phyloP scores from a whole-genome alignment of 2,113 vertebrate genomes.

The Pseudopodoces humilis region DNA sequence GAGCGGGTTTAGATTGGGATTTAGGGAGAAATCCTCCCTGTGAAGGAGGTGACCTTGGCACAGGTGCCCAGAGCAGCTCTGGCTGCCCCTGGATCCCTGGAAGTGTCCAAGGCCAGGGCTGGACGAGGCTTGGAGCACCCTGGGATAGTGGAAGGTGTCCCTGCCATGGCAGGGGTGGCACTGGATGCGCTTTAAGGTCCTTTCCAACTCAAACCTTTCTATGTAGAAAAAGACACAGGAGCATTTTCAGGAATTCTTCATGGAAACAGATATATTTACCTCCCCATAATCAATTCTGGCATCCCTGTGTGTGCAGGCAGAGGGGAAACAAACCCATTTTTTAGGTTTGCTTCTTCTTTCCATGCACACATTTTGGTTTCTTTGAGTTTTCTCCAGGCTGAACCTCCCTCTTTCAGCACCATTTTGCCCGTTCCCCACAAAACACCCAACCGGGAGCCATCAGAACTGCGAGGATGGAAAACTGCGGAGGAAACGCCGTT shows the following conservation, averaged over 20 bases:
- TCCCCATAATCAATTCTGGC: not conserved
- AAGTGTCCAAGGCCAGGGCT: fast-evolving
- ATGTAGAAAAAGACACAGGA: fast-evolving
- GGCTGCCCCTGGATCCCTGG: not conserved
- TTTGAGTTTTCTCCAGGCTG: not conserved
- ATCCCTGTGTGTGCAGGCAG: not conserved
- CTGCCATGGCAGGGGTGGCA: not conserved
- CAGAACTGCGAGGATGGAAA: not conserved
- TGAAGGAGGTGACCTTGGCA: fast-evolving
- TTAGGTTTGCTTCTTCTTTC: not conserved
- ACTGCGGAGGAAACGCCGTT: fast-evolving
- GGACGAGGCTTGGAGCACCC: fast-evolving
- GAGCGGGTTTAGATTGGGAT: not conserved
- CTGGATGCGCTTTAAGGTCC: not conserved
- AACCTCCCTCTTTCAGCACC: not conserved
- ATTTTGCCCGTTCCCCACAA: not conserved
- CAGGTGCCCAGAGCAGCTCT: not conserved
- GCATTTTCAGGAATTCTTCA: not conserved
- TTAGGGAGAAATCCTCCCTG: not conserved
- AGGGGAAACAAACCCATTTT: not conserved
- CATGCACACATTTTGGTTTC: fast-evolving
- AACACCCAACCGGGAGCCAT: not conserved
- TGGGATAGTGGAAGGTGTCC: fast-evolving
- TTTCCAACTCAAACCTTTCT: not conserved
- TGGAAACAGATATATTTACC: not conserved